Evolutionary conservation across 2,888 invertebrate genomes (phyloP).

Genomic region (Agonopterix subpropinquella): DNA sequence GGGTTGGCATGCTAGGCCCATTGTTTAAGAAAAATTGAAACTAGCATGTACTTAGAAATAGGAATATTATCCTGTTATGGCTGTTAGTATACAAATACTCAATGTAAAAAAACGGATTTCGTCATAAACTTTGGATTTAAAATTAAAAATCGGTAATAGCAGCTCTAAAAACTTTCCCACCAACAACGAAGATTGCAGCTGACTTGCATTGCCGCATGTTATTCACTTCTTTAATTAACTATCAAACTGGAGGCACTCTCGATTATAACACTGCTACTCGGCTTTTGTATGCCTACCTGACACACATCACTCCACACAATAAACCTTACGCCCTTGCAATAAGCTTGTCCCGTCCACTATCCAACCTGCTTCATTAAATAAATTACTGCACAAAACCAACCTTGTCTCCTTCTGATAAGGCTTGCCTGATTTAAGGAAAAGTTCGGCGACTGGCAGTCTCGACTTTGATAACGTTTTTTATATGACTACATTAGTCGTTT

Average conservation of each 20-base stretch:
- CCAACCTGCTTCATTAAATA: too few species aligned
- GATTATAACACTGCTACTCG: conserved; percentile 68
- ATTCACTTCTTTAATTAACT: conserved; percentile 74
- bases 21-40: too few species aligned
- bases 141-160: conserved; percentile 7
- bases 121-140: neutral
- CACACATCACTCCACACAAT: conserved; percentile 15
- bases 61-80: too few species aligned
- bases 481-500: conserved; percentile 40
- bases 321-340: neutral
- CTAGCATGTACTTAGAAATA: too few species aligned
- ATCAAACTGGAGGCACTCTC: conserved; percentile 68
- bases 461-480: conserved; percentile 54
- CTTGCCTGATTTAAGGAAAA: conserved; percentile 9
- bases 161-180: conserved; percentile 28
- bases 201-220: conserved; percentile 63
- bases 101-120: neutral
- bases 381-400: too few species aligned
- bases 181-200: conserved; percentile 59
- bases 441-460: conserved; percentile 65
- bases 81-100: too few species aligned
- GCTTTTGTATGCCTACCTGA: conserved; percentile 55
- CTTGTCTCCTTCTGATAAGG: conserved; percentile 15
- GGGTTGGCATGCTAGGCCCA: too few species aligned
- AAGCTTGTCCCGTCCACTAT: too few species aligned